Percentiles rank a stretch among this genome's conserved stretches.
Evolutionary conservation across 2,113 vertebrate species (phyloP).

Genomic region (Zosterops hypoxanthus): DNA sequence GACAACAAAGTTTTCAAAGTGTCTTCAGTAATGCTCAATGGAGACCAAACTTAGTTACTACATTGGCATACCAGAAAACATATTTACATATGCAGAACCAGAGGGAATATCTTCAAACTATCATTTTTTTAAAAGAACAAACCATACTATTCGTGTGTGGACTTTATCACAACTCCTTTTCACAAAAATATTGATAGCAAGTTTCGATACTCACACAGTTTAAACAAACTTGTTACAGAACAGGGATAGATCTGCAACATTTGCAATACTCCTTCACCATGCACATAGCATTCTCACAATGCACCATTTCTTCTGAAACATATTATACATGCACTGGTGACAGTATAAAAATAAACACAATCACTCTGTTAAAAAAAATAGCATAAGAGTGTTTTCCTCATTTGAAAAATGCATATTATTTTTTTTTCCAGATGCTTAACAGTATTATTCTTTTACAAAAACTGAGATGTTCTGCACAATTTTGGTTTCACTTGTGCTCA

Average conservation of each 20-base stretch:
- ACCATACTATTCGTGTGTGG: background rate
- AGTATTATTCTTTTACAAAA: background rate
- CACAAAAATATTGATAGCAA: background rate
- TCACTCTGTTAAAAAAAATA: slow-evolving; percentile 27
- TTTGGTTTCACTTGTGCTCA: background rate
- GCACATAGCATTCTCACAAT: slow-evolving; percentile 2
- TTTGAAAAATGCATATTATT: background rate
- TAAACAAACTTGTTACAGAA: background rate
- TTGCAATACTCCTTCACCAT: background rate
- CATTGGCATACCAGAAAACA: background rate
- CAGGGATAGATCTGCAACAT: background rate
- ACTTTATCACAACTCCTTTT: background rate
- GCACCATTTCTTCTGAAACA: background rate
- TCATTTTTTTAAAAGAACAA: background rate
- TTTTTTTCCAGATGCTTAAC: background rate
- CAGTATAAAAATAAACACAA: slow-evolving; percentile 50
- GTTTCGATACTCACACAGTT: background rate
- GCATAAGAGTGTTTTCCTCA: background rate
- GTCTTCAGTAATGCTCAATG: background rate
- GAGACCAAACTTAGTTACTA: background rate
- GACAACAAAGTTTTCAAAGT: background rate
- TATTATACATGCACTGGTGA: background rate
- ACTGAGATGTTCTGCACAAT: background rate
- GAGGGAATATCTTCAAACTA: background rate
- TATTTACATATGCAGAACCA: background rate